Evolutionary conservation across 2,797 vertebrate genomes (phyloP), one percentile per base, ranked within the genome.

Genomic region (Gobionotothen gibberifrons): DNA sequence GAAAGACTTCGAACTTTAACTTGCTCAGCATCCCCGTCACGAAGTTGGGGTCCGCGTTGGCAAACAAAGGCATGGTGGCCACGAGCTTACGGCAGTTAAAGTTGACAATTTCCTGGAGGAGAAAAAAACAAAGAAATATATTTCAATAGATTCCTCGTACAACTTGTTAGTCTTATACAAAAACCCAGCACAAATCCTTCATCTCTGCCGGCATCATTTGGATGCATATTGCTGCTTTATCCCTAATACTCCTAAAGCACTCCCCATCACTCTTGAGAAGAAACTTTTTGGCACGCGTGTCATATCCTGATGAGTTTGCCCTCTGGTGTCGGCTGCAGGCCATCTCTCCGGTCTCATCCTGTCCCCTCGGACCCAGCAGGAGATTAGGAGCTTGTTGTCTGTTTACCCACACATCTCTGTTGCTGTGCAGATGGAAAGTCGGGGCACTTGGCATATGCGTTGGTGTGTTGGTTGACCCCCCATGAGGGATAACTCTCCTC

Each of bases 11-110:
- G 55, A 99, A 99, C 86, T 96, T 95, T 78, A 99, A 72, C 86
- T 99, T 99, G 94, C 97, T 99, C 82, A 99, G 92, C 98, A 99
- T 99, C 69, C 97, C 97, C 0, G 98, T 99, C 85, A 99, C 98
- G 67, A 99, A 99, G 94, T 99, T 99, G 66, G 98, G 97, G 89
- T 99, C 98, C 0, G 98, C 98, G 0, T 99, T 99, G 58, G 98
- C 98, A 74, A 99, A 99, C 74, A 99, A 93, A 12, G 97, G 97
- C 98, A 99, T 99, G 2, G 98, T 98, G 84, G 98, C 98, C 80
- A 99, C 97, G 1, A 99, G 94, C 76, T 99, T 99, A 43, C 97
- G 96, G 79, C 97, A 99, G 64, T 98, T 99, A 88, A 98, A 99
- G 93, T 99, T 99, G 82, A 99, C 97, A 51, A 99, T 99, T 92